These are phyloP conservation scores for Terrapene triunguis DNA, from an alignment of 2,113 vertebrate species.

Conservation along the genomic window DNA sequence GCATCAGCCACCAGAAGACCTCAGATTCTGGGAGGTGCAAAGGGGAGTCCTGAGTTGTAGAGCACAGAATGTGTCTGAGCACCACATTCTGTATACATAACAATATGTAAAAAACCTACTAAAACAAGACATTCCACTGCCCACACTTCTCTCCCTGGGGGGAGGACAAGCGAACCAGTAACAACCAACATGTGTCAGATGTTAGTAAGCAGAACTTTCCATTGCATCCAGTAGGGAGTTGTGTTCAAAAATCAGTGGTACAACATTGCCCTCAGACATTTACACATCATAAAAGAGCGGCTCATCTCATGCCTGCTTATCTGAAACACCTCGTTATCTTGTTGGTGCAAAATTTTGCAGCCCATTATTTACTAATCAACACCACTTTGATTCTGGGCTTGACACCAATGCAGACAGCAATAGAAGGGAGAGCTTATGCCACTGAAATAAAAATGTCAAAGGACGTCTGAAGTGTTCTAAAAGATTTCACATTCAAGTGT, in stretches of 20 bases:
- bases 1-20: background rate
- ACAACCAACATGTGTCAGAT: background rate
- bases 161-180: background rate
- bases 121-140: background rate
- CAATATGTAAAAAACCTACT: background rate
- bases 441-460: conserved; percentile 58
- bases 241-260: conserved; percentile 54
- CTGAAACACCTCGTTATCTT: conserved; percentile 60
- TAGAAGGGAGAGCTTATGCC: conserved; percentile 40
- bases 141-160: background rate
- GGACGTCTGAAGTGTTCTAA: background rate
- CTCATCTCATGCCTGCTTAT: conserved; percentile 49
- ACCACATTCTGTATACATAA: background rate
- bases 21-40: background rate
- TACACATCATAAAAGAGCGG: conserved; percentile 69
- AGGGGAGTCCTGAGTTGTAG: background rate
- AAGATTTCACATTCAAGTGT: conserved; percentile 8
- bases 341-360: conserved; percentile 62
- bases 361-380: conserved; percentile 66
- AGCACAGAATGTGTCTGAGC: background rate
- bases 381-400: conserved; percentile 62
- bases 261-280: conserved; percentile 63
- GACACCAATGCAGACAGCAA: background rate
- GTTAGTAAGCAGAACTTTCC: conserved; percentile 41
- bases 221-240: conserved; percentile 46